phyloP scores from a whole-genome alignment of 53 echinoderm and acorn worm species.

The Pentamera pediparva region DNA sequence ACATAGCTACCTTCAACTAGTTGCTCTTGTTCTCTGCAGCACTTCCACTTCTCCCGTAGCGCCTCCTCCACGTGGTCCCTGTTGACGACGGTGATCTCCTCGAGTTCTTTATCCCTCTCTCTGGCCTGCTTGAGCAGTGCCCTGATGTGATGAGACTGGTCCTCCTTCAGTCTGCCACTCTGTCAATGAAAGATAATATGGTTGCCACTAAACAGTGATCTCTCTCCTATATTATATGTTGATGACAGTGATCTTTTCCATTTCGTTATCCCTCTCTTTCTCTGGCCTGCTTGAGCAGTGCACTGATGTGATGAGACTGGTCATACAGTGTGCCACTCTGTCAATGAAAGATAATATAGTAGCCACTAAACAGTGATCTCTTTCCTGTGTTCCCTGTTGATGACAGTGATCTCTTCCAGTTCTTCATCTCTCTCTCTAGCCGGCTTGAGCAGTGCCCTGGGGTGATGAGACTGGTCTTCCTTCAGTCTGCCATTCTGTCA shows the following conservation, averaged over 20 bases:
- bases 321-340: background rate
- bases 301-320: background rate
- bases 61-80: constrained; percentile 86
- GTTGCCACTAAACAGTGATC: no score
- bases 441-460: constrained; percentile 80
- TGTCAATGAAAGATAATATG: background rate
- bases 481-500: constrained; percentile 75
- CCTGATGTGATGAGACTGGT: constrained; percentile 84
- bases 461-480: constrained; percentile 90
- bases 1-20: constrained; percentile 56
- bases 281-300: constrained; percentile 90
- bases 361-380: no score
- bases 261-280: constrained; percentile 88
- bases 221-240: constrained; percentile 88
- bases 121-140: constrained; percentile 92
- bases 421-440: constrained; percentile 95
- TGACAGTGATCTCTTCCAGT: constrained; percentile 62
- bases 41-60: constrained; percentile 83
- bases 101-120: constrained; percentile 87
- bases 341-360: background rate
- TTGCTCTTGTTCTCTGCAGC: constrained; percentile 70
- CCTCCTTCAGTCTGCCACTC: constrained; percentile 86
- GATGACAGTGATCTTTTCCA: constrained; percentile 67
- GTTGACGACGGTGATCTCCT: constrained; percentile 69
- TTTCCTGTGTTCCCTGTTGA: constrained; percentile 93